These are phyloP conservation scores for Drosophila triauraria DNA, from an alignment of 1,140 invertebrate genomes.

Conservation along the genomic window DNA sequence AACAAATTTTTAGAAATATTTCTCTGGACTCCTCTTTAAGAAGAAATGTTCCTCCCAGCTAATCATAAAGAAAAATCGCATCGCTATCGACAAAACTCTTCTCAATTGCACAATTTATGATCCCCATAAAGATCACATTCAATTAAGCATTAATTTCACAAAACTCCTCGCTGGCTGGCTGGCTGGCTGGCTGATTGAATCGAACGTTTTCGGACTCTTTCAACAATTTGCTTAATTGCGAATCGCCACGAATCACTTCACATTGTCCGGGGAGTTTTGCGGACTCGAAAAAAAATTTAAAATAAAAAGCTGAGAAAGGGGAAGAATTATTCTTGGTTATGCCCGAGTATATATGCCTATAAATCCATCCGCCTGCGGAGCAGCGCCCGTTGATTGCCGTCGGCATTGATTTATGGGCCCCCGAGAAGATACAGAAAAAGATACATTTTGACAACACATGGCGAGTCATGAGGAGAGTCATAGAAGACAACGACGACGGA, in stretches of 20 bases:
- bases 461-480: constrained; percentile 1
- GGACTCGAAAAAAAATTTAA: not conserved
- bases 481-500: not conserved
- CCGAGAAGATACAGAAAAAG: constrained; percentile 30
- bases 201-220: constrained; percentile 21
- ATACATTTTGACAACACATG: constrained; percentile 61
- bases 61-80: not conserved
- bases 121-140: constrained; percentile 21
- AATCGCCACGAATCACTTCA: constrained; percentile 30
- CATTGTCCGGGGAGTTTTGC: constrained; percentile 18
- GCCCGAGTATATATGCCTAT: constrained; percentile 32
- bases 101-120: constrained; percentile 13
- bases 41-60: not conserved
- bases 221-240: constrained; percentile 52
- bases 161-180: not conserved
- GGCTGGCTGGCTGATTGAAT: constrained; percentile 31
- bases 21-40: too few relatives aligned
- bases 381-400: constrained; percentile 44
- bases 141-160: constrained; percentile 29
- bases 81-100: not conserved
- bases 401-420: constrained; percentile 58
- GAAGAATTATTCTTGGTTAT: constrained; percentile 25
- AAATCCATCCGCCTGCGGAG: constrained; percentile 43
- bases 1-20: not conserved
- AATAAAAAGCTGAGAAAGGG: not conserved